phyloP scores from a whole-genome alignment of 2,888 invertebrate genomes.

The Leptopilina myrica region DNA sequence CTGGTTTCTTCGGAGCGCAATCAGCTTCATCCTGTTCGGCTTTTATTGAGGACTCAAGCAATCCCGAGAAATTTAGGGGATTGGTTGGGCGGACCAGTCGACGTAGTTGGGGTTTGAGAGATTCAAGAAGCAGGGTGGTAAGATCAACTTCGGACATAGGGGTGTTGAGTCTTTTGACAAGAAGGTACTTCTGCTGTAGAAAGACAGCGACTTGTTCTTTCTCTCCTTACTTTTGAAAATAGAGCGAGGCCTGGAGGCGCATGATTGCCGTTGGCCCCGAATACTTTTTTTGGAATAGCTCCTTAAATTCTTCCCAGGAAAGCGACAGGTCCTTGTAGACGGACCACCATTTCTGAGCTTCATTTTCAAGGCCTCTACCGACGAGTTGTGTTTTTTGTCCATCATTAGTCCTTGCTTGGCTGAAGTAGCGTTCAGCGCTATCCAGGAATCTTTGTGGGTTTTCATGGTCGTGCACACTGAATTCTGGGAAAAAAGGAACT shows the following conservation, averaged over 20 bases:
- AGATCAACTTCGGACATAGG: not conserved
- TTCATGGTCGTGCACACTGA: too few species aligned
- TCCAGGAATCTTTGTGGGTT: too few species aligned
- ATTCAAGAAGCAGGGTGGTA: not conserved
- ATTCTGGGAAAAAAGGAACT: too few species aligned
- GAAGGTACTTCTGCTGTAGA: not conserved
- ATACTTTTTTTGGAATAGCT: not conserved
- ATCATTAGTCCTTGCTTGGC: too few species aligned
- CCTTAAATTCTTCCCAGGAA: too few species aligned
- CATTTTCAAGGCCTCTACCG: too few species aligned
- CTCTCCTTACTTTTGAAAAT: not conserved
- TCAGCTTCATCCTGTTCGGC: not conserved
- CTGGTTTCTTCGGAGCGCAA: not conserved
- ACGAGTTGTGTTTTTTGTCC: too few species aligned
- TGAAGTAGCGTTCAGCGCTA: too few species aligned
- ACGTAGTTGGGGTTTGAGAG: not conserved
- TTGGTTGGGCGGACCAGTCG: not conserved
- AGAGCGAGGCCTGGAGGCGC: not conserved
- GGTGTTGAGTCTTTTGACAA: not conserved
- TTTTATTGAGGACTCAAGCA: not conserved
- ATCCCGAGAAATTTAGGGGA: not conserved
- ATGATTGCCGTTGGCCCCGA: not conserved
- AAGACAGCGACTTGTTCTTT: not conserved
- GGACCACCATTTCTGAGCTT: too few species aligned
- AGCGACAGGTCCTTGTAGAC: too few species aligned